phyloP scores from a whole-genome alignment of 1,140 invertebrate species.

The Thereuonema tuberculata region DNA sequence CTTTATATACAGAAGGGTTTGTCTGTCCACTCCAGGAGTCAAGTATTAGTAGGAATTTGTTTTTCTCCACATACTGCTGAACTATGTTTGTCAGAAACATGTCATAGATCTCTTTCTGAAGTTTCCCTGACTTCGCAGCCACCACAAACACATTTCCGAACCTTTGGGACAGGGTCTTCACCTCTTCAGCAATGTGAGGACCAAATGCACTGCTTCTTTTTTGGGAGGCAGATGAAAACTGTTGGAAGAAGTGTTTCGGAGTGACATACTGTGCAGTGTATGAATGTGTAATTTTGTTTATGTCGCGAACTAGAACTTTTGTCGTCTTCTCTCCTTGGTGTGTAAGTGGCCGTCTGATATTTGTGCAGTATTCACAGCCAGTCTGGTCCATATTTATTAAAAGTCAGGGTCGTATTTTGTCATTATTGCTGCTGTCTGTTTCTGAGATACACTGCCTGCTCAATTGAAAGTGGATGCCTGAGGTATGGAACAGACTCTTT shows the following conservation, averaged over 20 bases:
- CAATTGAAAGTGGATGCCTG: too few species aligned
- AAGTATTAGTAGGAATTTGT: background rate
- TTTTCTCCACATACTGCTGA: background rate
- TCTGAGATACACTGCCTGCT: too few species aligned
- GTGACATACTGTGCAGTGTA: background rate
- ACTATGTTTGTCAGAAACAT: background rate
- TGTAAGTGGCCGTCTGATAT: too few species aligned
- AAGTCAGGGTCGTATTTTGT: too few species aligned
- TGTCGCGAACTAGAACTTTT: too few species aligned
- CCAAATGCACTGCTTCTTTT: background rate
- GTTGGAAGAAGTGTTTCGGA: background rate
- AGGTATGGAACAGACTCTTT: too few species aligned
- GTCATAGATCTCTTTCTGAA: background rate
- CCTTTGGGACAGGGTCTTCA: background rate
- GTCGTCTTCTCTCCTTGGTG: too few species aligned
- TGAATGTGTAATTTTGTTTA: background rate
- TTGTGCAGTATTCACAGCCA: too few species aligned
- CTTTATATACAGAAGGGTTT: background rate
- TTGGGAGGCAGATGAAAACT: background rate
- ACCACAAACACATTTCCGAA: background rate
- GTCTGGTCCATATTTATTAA: too few species aligned
- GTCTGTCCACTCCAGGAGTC: background rate
- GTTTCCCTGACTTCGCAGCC: background rate
- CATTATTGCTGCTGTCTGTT: too few species aligned
- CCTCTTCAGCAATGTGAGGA: background rate